Conservation (phyloP, 2,888 invertebrate genomes). For the Aleiodes leptofemur region DNA sequence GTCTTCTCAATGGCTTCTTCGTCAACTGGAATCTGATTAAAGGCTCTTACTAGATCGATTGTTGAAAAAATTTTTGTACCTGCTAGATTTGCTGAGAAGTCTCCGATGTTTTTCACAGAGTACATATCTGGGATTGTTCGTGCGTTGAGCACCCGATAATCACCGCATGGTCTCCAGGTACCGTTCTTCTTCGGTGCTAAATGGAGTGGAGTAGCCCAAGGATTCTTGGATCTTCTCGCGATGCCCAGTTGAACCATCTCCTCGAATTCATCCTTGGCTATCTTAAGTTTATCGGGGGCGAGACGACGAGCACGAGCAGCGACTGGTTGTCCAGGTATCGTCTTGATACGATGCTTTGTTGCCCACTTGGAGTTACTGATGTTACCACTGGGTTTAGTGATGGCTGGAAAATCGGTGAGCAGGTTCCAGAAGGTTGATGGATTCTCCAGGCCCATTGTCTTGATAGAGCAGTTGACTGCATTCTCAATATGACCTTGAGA, state of each 20-base stretch:
- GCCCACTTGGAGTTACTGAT: constrained; percentile 28
- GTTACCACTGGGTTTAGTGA: constrained; percentile 50
- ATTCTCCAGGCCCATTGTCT: neutral
- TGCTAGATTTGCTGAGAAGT: constrained; percentile 55
- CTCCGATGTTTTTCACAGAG: constrained; percentile 62
- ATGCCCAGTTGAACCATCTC: constrained; percentile 61
- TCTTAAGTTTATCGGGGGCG: constrained; percentile 59
- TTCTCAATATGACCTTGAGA: neutral
- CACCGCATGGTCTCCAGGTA: constrained; percentile 69
- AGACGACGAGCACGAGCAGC: constrained; percentile 60
- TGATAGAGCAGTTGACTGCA: neutral
- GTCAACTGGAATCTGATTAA: constrained; percentile 63
- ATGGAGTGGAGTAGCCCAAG: constrained; percentile 67
- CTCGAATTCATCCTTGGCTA: constrained; percentile 63
- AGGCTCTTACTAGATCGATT: constrained; percentile 45
- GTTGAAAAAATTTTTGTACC: constrained; percentile 58
- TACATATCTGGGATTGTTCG: constrained; percentile 62
- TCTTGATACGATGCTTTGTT: constrained; percentile 59
- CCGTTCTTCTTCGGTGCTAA: constrained; percentile 65
- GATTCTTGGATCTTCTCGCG: constrained; percentile 63
- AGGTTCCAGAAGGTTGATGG: constrained; percentile 14
- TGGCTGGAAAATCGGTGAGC: constrained; percentile 37
- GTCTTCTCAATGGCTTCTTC: constrained; percentile 63
- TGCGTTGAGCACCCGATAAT: constrained; percentile 65
- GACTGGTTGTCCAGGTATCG: constrained; percentile 64